Base-by-base conservation (phyloP, 1,140 invertebrate species). In the Apis cerana region DNA sequence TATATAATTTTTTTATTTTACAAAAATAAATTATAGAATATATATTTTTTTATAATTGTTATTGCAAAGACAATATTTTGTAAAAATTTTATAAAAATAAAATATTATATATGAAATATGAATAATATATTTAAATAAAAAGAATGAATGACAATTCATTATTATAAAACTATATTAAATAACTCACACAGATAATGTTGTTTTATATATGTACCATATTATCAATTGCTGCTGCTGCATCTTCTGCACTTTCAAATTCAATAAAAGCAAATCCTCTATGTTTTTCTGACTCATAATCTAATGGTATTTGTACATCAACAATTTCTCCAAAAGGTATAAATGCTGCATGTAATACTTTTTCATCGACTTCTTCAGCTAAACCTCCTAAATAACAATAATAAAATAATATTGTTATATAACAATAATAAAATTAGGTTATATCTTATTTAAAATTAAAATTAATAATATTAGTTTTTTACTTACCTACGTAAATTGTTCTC, bases 241-340 rank as follows among this genome's bases (percentile, higher is more conserved):
- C 99, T 95, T 98, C 97, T 13, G 96, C 95, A 84, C 96, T 95
- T 95, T 99, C 99, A 95, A 99, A 99, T 95, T 99, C 99, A 87
- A 99, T 97, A 94, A 99, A 99, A 3, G 98, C 98, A 95, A 99
- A 99, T 64, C 99, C 99, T 93, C 98, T 95, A 91, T 99, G 98
- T 91, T 99, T 99, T 93, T 99, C 98, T 80, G 97, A 98, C 94
- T 99, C 98, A 95, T 99, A 99, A 95, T 99, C 99, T 43, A 99
- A 94, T 54, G 99, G 99, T 92, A 99, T 99, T 94, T 99, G 98
- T 50, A 99, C 97, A 93, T 99, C 99, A 58, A 98, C 96, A 71
- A 99, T 97, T 92, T 99, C 99, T 19, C 99, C 99, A 94, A 99
- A 99, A 21, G 99, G 98, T 88, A 99, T 98, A 91, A 99, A 99